These are phyloP conservation scores for Pentalonia nigronervosa DNA, from an alignment of 1,140 invertebrate species.

Conservation along the genomic window DNA sequence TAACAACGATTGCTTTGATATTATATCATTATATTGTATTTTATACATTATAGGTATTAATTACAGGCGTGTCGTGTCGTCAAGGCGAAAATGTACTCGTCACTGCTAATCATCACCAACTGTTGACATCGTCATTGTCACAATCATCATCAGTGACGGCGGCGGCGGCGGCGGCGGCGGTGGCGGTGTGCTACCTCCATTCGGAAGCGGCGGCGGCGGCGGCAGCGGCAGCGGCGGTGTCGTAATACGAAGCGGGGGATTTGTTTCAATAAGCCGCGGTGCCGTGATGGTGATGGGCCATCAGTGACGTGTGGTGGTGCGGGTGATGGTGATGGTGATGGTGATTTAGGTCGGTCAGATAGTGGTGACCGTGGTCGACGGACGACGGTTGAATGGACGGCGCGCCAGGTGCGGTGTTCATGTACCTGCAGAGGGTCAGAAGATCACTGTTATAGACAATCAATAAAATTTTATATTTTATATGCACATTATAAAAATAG, in stretches of 20 bases:
- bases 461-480: neutral
- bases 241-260: slow-evolving; percentile 60
- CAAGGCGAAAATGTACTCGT: neutral
- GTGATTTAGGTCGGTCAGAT: slow-evolving; percentile 66
- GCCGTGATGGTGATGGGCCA: slow-evolving; percentile 60
- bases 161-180: neutral
- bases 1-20: no score
- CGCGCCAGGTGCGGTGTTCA: slow-evolving; percentile 33
- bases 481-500: no score
- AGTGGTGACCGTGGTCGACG: slow-evolving; percentile 66
- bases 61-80: neutral
- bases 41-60: neutral
- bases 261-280: slow-evolving; percentile 62
- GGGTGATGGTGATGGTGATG: slow-evolving; percentile 62
- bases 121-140: neutral
- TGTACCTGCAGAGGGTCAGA: slow-evolving; percentile 6
- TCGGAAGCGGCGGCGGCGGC: neutral
- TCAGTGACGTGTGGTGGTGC: slow-evolving; percentile 52
- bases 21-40: neutral
- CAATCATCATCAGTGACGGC: neutral
- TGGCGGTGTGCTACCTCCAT: slow-evolving; percentile 37
- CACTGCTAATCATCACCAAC: neutral
- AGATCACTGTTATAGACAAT: neutral
- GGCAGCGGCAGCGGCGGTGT: neutral
- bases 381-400: slow-evolving; percentile 65